Evolutionary conservation across 2,113 vertebrate species (phyloP), one percentile per base, ranked within the genome.

Genomic region (Ascaphus truei): DNA sequence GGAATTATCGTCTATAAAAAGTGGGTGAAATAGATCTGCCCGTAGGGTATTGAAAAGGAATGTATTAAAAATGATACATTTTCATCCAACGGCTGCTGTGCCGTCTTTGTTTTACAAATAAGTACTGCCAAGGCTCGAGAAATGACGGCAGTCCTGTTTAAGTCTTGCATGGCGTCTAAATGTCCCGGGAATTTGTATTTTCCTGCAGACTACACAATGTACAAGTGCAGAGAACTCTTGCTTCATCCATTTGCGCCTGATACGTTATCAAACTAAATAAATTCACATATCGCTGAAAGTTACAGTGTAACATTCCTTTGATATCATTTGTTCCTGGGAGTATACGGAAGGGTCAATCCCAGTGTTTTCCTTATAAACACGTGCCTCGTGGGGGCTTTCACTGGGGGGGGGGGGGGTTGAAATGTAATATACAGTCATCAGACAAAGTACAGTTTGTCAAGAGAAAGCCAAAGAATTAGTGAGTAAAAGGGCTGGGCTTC

Each of bases 191-290:
- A 58, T 59, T 68, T 57, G 29, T 30, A 48, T 36, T 59, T 59
- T 18, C 36, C 64, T 50, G 20, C 20, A 68, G 64, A 57, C 52
- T 47, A 68, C 64, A 67, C 64, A 33, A 25, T 68, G 53, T 68
- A 68, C 22, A 31, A 57, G 36, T 16, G 20, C 41, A 37, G 37
- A 59, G 29, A 68, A 59, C 31, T n/a, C 16, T 33, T 30, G 18
- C 27, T 33, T 25, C 43, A 23, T 68, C 31, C 15, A 50, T 58
- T 37, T 50, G 48, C 15, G 34, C 12, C 41, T 68, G 30, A 68
- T 68, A 59, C 10, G 30, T 59, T 68, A 68, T 68, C 53, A 68
- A 59, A 34, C 31, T 36, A n/a, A 45, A 36, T 48, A 59, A 36
- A 36, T 58, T 20, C 57, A 68, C 41, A 37, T 59, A 34, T 68